These are phyloP conservation scores for Orius laevigatus DNA, from an alignment of 1,140 invertebrate species.

Conservation along the genomic window DNA sequence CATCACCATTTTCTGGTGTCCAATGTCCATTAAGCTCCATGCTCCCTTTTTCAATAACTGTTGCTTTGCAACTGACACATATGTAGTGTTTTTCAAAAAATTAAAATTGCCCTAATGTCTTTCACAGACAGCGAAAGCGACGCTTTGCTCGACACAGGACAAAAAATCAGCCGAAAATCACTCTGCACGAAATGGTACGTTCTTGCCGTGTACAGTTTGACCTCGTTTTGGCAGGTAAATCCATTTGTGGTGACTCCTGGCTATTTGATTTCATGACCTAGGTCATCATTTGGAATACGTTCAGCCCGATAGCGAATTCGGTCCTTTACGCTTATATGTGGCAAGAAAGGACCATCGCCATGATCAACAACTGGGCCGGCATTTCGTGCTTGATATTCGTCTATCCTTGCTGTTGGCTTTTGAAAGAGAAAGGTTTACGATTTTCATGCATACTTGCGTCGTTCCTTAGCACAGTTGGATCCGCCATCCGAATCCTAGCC, in stretches of 20 bases:
- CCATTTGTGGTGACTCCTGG: conserved; percentile 7
- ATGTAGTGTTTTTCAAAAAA: too few relatives aligned
- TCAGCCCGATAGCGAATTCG: conserved; percentile 33
- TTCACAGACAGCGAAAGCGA: too few relatives aligned
- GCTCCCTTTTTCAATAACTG: too few relatives aligned
- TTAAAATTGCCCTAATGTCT: too few relatives aligned
- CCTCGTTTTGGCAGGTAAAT: conserved; percentile 11
- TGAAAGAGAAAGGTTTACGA: conserved; percentile 25
- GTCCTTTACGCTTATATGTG: conserved; percentile 30
- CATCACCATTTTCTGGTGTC: too few relatives aligned
- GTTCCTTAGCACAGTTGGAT: conserved; percentile 22
- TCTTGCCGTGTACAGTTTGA: conserved; percentile 6
- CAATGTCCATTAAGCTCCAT: too few relatives aligned
- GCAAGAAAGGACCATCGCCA: conserved; percentile 29
- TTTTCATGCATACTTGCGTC: conserved; percentile 21
- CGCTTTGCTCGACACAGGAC: too few relatives aligned
- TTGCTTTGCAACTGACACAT: too few relatives aligned
- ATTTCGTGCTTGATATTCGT: conserved; percentile 31
- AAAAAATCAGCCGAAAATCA: too few relatives aligned
- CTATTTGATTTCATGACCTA: too few relatives aligned
- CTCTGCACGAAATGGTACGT: conserved; percentile 16
- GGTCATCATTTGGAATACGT: conserved; percentile 37
- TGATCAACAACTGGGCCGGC: conserved; percentile 34
- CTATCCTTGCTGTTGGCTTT: conserved; percentile 30
- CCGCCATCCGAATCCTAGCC: conserved; percentile 23